phyloP scores from a whole-genome alignment of 2,797 vertebrate genomes.

The Micropoecilia bifurca region DNA sequence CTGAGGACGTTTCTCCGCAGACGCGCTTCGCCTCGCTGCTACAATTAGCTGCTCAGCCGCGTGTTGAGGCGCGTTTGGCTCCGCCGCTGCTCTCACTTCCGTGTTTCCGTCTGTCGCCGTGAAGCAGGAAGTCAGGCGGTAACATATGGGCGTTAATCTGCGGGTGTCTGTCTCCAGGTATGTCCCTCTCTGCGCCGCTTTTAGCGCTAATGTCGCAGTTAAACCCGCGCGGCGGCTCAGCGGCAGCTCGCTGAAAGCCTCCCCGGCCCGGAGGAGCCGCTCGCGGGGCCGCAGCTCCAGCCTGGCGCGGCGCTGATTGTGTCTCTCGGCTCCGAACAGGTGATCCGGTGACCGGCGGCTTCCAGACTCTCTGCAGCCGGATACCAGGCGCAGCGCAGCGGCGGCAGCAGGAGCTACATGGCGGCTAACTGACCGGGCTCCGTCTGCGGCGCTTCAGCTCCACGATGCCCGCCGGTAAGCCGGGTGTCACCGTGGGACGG shows the following conservation, averaged over 20 bases:
- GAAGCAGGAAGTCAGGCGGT: constrained; percentile 62
- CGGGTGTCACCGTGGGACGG: background rate
- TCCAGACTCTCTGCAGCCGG: background rate
- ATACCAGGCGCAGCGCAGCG: constrained; percentile 18
- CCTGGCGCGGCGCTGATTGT: background rate
- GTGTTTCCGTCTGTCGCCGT: constrained; percentile 43
- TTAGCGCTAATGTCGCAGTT: background rate
- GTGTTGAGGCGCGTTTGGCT: constrained; percentile 17
- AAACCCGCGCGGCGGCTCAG: background rate
- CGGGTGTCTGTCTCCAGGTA: constrained; percentile 51
- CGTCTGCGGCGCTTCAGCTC: constrained; percentile 51
- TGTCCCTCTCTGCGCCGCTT: constrained; percentile 2
- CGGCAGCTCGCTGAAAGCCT: constrained; percentile 30
- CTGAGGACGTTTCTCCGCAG: background rate
- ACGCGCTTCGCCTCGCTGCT: constrained; percentile 16
- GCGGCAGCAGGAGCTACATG: constrained; percentile 53
- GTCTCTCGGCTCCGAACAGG: constrained; percentile 2
- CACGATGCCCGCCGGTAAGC: constrained; percentile 77
- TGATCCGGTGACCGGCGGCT: background rate
- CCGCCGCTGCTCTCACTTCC: constrained; percentile 46
- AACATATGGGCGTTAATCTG: constrained; percentile 30
- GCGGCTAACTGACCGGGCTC: constrained; percentile 60
- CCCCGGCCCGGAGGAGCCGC: background rate
- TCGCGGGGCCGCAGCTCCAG: background rate
- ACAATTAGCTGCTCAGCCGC: constrained; percentile 29